These are phyloP conservation scores for Drosophila ochracea DNA, from an alignment of 2,888 invertebrate species.

Conservation along the genomic window DNA sequence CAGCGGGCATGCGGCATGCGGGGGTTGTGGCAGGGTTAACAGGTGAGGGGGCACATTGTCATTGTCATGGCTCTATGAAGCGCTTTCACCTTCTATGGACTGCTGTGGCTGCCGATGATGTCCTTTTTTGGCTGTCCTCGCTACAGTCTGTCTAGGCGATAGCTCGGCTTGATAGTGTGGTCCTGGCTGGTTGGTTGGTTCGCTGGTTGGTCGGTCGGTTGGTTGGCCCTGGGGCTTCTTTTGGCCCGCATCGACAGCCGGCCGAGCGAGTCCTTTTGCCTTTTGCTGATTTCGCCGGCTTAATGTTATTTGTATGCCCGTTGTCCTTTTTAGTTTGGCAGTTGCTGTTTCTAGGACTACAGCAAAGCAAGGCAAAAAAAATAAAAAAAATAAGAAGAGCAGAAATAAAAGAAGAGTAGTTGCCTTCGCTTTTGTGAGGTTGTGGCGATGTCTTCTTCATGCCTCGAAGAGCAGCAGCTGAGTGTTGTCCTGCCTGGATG, in stretches of 20 bases:
- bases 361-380: conserved; percentile 16
- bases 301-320: conserved; percentile 79
- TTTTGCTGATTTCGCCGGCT: conserved; percentile 72
- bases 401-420: conserved; percentile 19
- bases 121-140: conserved; percentile 42
- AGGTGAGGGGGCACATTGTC: conserved; percentile 55
- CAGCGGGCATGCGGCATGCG: conserved; percentile 12
- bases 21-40: not conserved
- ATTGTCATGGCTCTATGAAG: conserved; percentile 74
- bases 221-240: conserved; percentile 27
- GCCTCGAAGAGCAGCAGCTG: conserved; percentile 67
- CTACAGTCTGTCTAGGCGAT: conserved; percentile 38
- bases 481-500: conserved; percentile 50
- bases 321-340: conserved; percentile 78
- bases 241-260: conserved; percentile 62
- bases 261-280: conserved; percentile 54
- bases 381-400: conserved; percentile 12
- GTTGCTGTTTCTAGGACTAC: conserved; percentile 73
- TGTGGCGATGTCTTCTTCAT: conserved; percentile 73
- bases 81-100: conserved; percentile 73
- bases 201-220: too few relatives aligned
- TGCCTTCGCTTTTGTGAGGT: conserved; percentile 63
- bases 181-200: conserved; percentile 5
- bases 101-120: conserved; percentile 57
- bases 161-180: conserved; percentile 42